Percentiles rank a stretch among this genome's conserved stretches.
These are phyloP conservation scores for Danaus melanippus DNA, from an alignment of 1,140 invertebrate genomes.

Conservation along the genomic window DNA sequence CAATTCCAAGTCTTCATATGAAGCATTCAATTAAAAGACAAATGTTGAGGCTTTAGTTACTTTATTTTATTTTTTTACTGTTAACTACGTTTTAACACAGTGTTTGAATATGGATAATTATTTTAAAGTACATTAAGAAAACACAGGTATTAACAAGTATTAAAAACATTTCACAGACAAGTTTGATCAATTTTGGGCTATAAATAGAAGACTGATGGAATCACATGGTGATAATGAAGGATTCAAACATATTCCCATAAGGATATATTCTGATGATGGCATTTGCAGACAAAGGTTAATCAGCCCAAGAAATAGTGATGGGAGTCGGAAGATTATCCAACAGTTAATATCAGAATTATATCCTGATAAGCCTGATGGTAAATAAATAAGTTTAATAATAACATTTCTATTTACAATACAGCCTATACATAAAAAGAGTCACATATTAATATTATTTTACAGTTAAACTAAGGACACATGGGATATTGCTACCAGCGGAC, in stretches of 20 bases:
- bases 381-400: conserved; percentile 10
- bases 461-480: conserved; percentile 90
- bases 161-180: conserved; percentile 78
- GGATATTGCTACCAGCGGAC: conserved; percentile 87
- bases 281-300: conserved; percentile 83
- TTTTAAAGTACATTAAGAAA: too few relatives aligned
- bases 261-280: conserved; percentile 87
- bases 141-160: too few relatives aligned
- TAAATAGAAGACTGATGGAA: conserved; percentile 97
- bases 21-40: too few relatives aligned
- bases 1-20: too few relatives aligned
- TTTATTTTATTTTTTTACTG: too few relatives aligned
- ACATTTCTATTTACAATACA: too few relatives aligned
- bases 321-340: conserved; percentile 81
- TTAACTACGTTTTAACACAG: too few relatives aligned
- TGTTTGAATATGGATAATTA: too few relatives aligned
- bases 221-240: conserved; percentile 79
- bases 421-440: conserved; percentile 7
- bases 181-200: conserved; percentile 99
- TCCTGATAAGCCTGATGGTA: conserved; percentile 74
- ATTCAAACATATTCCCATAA: conserved; percentile 94
- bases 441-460: conserved; percentile 48
- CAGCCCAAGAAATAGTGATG: conserved; percentile 81
- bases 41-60: too few relatives aligned
- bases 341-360: conserved; percentile 82